Conservation (phyloP, 64 coral and sea anemone genomes). For the Acropora yongei region DNA sequence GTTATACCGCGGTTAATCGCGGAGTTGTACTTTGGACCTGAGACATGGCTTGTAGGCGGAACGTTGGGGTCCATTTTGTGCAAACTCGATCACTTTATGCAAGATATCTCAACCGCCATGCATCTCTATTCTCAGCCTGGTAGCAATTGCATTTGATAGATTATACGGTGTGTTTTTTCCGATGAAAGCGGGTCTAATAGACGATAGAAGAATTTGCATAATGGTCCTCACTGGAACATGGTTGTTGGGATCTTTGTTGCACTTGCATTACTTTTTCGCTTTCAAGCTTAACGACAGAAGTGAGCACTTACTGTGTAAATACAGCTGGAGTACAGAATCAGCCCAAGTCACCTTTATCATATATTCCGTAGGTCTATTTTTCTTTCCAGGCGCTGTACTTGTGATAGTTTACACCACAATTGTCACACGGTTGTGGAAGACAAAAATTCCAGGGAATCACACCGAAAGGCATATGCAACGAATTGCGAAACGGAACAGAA, state of each 20-base stretch:
- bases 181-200: slow-evolving; percentile 25
- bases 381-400: slow-evolving; percentile 28
- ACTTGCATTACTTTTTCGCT: slow-evolving; percentile 24
- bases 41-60: neutral
- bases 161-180: slow-evolving; percentile 68
- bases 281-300: neutral
- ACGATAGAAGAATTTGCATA: neutral
- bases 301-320: neutral
- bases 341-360: slow-evolving; percentile 13
- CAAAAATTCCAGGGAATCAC: too few species aligned
- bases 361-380: slow-evolving; percentile 26
- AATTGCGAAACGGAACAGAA: too few species aligned
- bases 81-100: slow-evolving; percentile 14
- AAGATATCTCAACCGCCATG: slow-evolving; percentile 36
- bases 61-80: neutral
- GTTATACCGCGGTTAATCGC: neutral
- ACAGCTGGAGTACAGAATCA: slow-evolving; percentile 8
- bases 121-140: slow-evolving; percentile 61
- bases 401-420: slow-evolving; percentile 42
- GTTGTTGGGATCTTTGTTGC: neutral
- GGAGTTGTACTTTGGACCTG: neutral
- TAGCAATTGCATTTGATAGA: slow-evolving; percentile 48
- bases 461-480: too few species aligned
- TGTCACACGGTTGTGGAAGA: neutral
- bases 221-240: slow-evolving; percentile 17